These are phyloP conservation scores for Apodemia zela DNA, from an alignment of 2,888 invertebrate species.

Conservation along the genomic window DNA sequence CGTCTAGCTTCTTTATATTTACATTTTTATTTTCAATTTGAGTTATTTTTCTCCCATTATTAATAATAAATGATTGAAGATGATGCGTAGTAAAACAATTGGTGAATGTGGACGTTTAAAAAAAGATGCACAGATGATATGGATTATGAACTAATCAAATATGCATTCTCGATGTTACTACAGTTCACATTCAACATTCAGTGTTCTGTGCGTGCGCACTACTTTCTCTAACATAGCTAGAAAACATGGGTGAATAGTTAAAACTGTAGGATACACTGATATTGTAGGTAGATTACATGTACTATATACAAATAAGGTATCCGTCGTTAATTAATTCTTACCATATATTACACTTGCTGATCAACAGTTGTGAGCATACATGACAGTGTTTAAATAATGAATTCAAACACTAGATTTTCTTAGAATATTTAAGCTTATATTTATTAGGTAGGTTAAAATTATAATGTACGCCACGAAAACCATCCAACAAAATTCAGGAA, in stretches of 20 bases:
- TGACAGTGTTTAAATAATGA: neutral
- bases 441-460: neutral
- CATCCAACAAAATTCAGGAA: neutral
- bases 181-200: slow-evolving; percentile 72
- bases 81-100: neutral
- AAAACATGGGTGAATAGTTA: slow-evolving; percentile 21
- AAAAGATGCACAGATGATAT: slow-evolving; percentile 1
- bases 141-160: neutral
- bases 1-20: too few species aligned
- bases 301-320: slow-evolving; percentile 1
- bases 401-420: neutral
- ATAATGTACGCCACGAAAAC: neutral
- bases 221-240: slow-evolving; percentile 36
- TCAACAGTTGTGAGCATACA: neutral
- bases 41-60: neutral
- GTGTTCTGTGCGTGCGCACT: slow-evolving; percentile 48
- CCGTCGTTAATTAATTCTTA: neutral
- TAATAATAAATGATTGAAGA: neutral
- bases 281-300: slow-evolving; percentile 6
- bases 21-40: too few species aligned
- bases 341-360: slow-evolving; percentile 2
- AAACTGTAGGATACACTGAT: slow-evolving; percentile 2
- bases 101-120: neutral
- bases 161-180: slow-evolving; percentile 59
- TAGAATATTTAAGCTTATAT: neutral